Evolutionary conservation across 2,797 vertebrate species (phyloP), one percentile per base, ranked within the genome.

Genomic region (Chromis chromis): DNA sequence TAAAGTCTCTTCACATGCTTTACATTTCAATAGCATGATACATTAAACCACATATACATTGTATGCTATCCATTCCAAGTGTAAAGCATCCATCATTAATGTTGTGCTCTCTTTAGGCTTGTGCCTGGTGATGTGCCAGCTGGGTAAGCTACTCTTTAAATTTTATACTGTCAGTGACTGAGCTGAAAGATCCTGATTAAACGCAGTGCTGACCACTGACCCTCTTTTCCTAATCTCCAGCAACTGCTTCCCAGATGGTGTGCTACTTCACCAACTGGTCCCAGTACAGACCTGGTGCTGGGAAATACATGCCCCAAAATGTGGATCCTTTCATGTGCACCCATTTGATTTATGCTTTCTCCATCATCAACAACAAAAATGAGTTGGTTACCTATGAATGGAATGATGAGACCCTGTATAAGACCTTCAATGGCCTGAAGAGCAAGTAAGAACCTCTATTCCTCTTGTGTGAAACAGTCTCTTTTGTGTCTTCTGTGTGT

Each of bases 241-340:
- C 92, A 22, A 80, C 89, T 39, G 82, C 94, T 55, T 89, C 86
- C 67, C 93, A 94, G 76, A 85, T 96, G 78, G 89, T 94, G 5
- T 96, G 96, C 65, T 95, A 96, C 83, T 95, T 95, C 61, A 92
- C 91, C 61, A 94, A 87, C 76, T 95, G 94, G 95, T 93, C 94
- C 3, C 90, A 75, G 52, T 93, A 88, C 70, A 87, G 94, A 36
- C 91, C 93, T 1, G 73, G 70, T 5, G 59, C 59, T 13, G 93
- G 92, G 21, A 92, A 81, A 12, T 83, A 93, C 79, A 74, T 85
- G 44, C 93, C 94, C 22, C 70, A 48, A 9, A 91, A 94, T 61
- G 79, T 95, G 17, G 90, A 96, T 59, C 94, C 95, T 12, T 70
- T 89, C 70, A 90, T 96, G 25, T 96, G 95, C 25, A 95, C 94